phyloP scores from a whole-genome alignment of 2,113 vertebrate species.

The human (Homo sapiens) region GRCh38 chr15:48587001-48587500 shows the following conservation, averaged over 20 bases:
- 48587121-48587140: slow-evolving; percentile 51
- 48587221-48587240: slow-evolving; percentile 1
- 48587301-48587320: neutral
- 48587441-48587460: neutral
- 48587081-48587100: neutral
- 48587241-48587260: neutral
- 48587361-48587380: neutral
- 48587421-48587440: neutral
- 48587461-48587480: neutral
- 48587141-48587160: neutral
- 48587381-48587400: neutral
- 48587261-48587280: slow-evolving; percentile 26
- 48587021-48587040: slow-evolving; percentile 26
- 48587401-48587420: neutral
- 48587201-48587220: slow-evolving; percentile 1
- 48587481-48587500: neutral
- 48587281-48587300: neutral
- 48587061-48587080: slow-evolving; percentile 45
- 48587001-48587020: neutral
- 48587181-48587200: slow-evolving; percentile 23
- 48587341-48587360: neutral
- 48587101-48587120: slow-evolving; percentile 47
- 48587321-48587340: neutral
- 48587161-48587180: slow-evolving; percentile 37
- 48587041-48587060: slow-evolving; percentile 44